A percentile compares a stretch with the other conserved stretches of the same genome.
These are phyloP conservation scores for Netelia inedita DNA, from an alignment of 2,888 invertebrate species.

Conservation along the genomic window DNA sequence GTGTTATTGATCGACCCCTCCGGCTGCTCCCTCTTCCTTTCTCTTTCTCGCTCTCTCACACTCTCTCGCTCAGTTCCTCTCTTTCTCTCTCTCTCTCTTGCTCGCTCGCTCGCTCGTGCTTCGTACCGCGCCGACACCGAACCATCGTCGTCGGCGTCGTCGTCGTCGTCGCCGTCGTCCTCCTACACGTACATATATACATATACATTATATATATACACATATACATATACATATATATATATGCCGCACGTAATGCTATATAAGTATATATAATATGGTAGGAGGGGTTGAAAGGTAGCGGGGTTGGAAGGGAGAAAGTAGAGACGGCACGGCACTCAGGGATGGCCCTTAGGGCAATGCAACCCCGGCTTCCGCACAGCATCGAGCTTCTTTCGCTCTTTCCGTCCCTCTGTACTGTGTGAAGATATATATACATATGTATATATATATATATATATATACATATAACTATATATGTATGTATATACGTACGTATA, in stretches of 20 bases:
- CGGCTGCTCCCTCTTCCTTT: slow-evolving; percentile 66
- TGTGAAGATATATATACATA: background rate
- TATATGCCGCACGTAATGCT: slow-evolving; percentile 67
- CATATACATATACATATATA: slow-evolving; percentile 66
- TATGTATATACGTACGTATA: background rate
- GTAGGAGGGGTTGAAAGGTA: slow-evolving; percentile 18
- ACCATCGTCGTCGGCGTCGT: slow-evolving; percentile 69
- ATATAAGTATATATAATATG: slow-evolving; percentile 64
- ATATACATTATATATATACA: slow-evolving; percentile 41
- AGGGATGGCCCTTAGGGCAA: slow-evolving; percentile 77
- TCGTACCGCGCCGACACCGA: slow-evolving; percentile 52
- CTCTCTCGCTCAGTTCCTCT: slow-evolving; percentile 66
- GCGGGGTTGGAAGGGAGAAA: slow-evolving; percentile 43
- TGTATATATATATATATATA: background rate
- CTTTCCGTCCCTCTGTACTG: slow-evolving; percentile 42
- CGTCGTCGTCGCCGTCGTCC: slow-evolving; percentile 68
- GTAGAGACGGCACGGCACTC: slow-evolving; percentile 73
- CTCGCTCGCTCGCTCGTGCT: slow-evolving; percentile 59
- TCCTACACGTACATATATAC: slow-evolving; percentile 57
- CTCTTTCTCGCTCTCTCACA: slow-evolving; percentile 67
- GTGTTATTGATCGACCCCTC: slow-evolving; percentile 84
- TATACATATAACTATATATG: background rate
- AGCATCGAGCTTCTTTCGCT: slow-evolving; percentile 48
- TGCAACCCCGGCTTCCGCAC: slow-evolving; percentile 70
- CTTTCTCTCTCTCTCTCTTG: slow-evolving; percentile 65